Conservation (phyloP, 2,113 vertebrate genomes). For the Rhinolophus sinicus region DNA sequence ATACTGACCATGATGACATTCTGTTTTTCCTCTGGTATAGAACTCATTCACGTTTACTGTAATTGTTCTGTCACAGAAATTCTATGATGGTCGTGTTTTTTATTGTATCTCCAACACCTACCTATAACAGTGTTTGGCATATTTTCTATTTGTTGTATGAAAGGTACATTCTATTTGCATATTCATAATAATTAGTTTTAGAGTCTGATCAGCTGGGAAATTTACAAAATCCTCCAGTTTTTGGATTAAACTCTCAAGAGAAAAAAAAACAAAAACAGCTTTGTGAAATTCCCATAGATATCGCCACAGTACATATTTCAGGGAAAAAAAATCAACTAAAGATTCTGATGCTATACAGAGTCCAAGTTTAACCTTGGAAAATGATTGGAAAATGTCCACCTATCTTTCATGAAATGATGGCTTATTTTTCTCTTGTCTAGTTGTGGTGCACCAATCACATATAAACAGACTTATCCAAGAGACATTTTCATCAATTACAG, state of each 20-base stretch:
- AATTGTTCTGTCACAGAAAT: neutral
- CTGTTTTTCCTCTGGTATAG: neutral
- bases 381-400: conserved; percentile 59
- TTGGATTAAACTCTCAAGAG: neutral
- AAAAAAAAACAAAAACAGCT: neutral
- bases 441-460: conserved; percentile 27
- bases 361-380: conserved; percentile 57
- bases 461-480: conserved; percentile 59
- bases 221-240: conserved; percentile 1
- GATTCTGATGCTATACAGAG: conserved; percentile 20
- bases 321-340: neutral
- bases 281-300: neutral
- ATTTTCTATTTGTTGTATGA: neutral
- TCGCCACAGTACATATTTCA: conserved; percentile 30
- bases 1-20: neutral
- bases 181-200: neutral
- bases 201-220: neutral
- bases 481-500: conserved; percentile 69
- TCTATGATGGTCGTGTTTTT: neutral
- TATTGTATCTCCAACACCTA: neutral
- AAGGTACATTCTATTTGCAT: neutral
- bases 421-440: conserved; percentile 71
- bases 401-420: conserved; percentile 65
- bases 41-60: neutral
- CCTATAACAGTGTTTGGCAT: neutral